Base-by-base conservation (phyloP, 2,888 invertebrate species). In the Himalopsyche kuldschensis region DNA sequence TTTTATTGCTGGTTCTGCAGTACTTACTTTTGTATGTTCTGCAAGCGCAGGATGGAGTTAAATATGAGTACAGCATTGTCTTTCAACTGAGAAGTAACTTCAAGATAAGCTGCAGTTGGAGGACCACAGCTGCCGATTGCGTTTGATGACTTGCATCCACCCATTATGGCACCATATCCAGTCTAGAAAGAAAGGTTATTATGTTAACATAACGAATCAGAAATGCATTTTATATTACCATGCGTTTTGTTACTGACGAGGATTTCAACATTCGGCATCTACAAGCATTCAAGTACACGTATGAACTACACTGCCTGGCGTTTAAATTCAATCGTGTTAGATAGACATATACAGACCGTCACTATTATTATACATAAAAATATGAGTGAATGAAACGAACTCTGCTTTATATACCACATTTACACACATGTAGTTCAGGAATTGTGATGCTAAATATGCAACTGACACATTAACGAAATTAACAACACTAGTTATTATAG, bases 11-110 rank as follows among this genome's bases (percentile, higher is more conserved):
- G 4, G 4, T 41, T 41, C 11, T 15, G 41, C 15, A 35, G 15
- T 79, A 24, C 55, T 82, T 41, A 85, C 85, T 83, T 77, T n/a
- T 81, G 63, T 30, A 78, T 30, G 6, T 77, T 80, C 63, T 83
- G 81, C 15, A 75, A 15, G 20, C 32, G 35, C 0, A 84, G 48
- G 4, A 81, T 15, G 15, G 32, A 48, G 11, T 81, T 81, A 46
- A 84, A 84, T 41, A 84, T 47, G 15, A 75, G 41, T 10, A 46
- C 20, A 10, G 82, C 80, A 79, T 84, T 84, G 30, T 78, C 47
- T 24, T 46, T 46, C 31, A 84, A 32, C 4, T 55, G 24, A 4
- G 75, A 32, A 8, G 77, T 48, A 5, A 63, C 69, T 3, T 46
- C 47, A 1, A 48, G 47, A 32, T 84, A 82, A 0, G 75, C 82